These are phyloP conservation scores for Sandelia bainsii DNA, from an alignment of 2,797 vertebrate species.

Conservation along the genomic window DNA sequence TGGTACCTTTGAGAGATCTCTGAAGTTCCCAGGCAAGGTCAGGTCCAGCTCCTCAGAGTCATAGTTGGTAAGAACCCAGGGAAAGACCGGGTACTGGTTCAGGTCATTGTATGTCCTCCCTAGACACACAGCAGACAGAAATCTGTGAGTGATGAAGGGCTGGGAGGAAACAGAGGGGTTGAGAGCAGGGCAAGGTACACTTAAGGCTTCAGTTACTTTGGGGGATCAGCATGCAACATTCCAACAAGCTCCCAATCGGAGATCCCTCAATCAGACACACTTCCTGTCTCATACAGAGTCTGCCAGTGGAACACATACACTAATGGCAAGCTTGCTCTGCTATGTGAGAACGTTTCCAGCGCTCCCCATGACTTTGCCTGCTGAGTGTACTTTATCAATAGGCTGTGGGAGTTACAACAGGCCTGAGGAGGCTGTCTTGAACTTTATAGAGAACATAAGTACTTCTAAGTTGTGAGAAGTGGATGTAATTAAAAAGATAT, in stretches of 20 bases:
- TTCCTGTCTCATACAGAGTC: slow-evolving; percentile 65
- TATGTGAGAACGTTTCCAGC: slow-evolving; percentile 52
- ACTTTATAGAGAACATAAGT: slow-evolving; percentile 43
- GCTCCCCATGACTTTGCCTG: slow-evolving; percentile 44
- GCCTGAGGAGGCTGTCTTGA: slow-evolving; percentile 32
- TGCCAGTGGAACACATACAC: slow-evolving; percentile 34
- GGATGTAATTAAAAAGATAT: slow-evolving; percentile 60
- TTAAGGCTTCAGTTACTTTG: slow-evolving; percentile 69
- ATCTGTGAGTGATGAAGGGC: slow-evolving; percentile 68
- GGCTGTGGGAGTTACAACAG: slow-evolving; percentile 36
- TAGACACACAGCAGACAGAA: slow-evolving; percentile 75
- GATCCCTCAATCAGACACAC: slow-evolving; percentile 68
- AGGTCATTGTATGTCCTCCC: slow-evolving; percentile 98
- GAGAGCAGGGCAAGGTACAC: slow-evolving; percentile 56
- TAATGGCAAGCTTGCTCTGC: slow-evolving; percentile 39
- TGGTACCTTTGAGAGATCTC: slow-evolving; percentile 98
- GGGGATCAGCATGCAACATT: slow-evolving; percentile 77
- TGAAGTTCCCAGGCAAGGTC: slow-evolving; percentile 97
- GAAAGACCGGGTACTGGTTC: slow-evolving; percentile 97
- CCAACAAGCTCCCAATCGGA: slow-evolving; percentile 64
- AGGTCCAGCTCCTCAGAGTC: slow-evolving; percentile 96
- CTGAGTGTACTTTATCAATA: slow-evolving; percentile 32
- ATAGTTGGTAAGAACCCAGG: slow-evolving; percentile 98
- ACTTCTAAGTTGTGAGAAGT: slow-evolving; percentile 30
- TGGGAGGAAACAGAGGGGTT: slow-evolving; percentile 54